Conservation (phyloP, 2,113 vertebrate genomes). For the Lasiurus cinereus region DNA sequence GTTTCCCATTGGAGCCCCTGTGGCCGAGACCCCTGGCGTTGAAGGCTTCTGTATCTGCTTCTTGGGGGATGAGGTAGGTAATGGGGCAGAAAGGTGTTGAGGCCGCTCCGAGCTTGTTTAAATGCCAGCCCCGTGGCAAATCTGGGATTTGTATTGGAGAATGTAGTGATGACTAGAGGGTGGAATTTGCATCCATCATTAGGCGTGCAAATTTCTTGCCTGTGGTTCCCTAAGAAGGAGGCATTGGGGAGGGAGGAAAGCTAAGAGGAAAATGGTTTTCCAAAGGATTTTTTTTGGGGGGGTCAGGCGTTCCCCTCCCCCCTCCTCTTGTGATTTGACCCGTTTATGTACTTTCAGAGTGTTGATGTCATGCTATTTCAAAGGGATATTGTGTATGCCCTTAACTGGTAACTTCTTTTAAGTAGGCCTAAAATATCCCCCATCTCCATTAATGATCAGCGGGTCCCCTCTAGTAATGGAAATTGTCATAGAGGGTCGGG, state of each 20-base stretch:
- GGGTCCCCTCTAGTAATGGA: conserved; percentile 53
- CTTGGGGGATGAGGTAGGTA: neutral
- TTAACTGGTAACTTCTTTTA: conserved; percentile 65
- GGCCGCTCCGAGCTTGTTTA: neutral
- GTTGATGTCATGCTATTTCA: conserved; percentile 75
- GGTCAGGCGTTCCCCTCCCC: neutral
- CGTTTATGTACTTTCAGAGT: conserved; percentile 67
- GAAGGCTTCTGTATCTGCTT: neutral
- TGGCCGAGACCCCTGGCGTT: rapidly evolving
- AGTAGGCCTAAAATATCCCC: conserved; percentile 56
- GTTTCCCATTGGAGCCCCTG: neutral
- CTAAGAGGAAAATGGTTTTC: conserved; percentile 50
- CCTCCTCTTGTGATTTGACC: neutral
- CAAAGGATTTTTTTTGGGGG: neutral
- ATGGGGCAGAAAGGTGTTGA: neutral
- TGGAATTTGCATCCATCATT: neutral
- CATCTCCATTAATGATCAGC: conserved; percentile 22
- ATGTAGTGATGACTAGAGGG: neutral
- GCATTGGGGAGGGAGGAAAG: neutral
- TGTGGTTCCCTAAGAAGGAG: neutral
- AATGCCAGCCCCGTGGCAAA: neutral
- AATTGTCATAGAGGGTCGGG: neutral
- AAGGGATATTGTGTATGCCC: conserved; percentile 70
- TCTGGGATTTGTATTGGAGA: neutral
- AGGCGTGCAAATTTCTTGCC: neutral